Percentiles rank a stretch among this genome's conserved stretches.
Evolutionary conservation across 2,888 invertebrate species (phyloP).

Genomic region (Chymomyza amoena): DNA sequence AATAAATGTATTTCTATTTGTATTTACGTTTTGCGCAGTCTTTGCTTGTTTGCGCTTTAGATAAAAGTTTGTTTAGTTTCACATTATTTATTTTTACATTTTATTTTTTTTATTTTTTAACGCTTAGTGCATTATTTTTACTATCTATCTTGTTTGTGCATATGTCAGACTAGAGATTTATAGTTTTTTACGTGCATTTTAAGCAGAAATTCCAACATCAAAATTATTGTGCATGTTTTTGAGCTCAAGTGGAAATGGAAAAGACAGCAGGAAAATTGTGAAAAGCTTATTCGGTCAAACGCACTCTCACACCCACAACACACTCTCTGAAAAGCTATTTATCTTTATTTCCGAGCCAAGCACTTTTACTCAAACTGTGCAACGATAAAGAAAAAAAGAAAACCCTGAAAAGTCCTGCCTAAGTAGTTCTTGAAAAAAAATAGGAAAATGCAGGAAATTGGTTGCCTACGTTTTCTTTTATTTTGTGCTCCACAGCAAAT

Average conservation of each 20-base stretch:
- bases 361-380: background rate
- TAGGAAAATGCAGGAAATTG: background rate
- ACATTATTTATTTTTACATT: background rate
- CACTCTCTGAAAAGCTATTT: background rate
- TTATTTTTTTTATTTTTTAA: background rate
- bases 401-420: background rate
- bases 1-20: conserved; percentile 43
- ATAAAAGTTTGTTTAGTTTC: conserved; percentile 39
- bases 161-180: conserved; percentile 24
- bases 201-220: conserved; percentile 35
- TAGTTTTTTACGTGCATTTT: conserved; percentile 41
- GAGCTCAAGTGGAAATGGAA: background rate
- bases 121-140: conserved; percentile 20
- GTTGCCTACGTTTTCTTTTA: background rate
- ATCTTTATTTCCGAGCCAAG: background rate
- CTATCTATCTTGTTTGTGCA: conserved; percentile 6
- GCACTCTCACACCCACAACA: background rate
- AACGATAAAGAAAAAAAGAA: background rate
- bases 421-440: background rate
- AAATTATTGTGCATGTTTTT: conserved; percentile 11
- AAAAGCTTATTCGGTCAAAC: conserved; percentile 7
- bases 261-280: background rate
- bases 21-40: conserved; percentile 8
- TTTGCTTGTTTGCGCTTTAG: conserved; percentile 45
- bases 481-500: background rate